These are phyloP conservation scores for Neotoma lepida DNA, from an alignment of 2,113 vertebrate genomes.

Conservation along the genomic window DNA sequence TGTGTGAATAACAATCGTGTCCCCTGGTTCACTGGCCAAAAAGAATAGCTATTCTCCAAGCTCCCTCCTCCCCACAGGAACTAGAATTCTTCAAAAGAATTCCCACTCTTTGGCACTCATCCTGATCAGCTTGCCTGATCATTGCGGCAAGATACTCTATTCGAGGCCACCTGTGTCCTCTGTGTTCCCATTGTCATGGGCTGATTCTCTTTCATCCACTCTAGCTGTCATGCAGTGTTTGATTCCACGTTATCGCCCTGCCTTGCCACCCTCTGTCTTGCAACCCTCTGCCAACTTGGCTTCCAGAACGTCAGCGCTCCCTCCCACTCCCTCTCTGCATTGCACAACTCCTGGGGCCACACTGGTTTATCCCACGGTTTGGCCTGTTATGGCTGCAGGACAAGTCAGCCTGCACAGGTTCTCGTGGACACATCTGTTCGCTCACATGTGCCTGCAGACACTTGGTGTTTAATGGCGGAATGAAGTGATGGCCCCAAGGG, in stretches of 20 bases:
- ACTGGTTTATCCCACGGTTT: not conserved
- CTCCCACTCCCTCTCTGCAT: not conserved
- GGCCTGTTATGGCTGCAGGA: not conserved
- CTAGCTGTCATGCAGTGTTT: not conserved
- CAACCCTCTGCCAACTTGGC: not conserved
- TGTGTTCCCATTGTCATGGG: not conserved
- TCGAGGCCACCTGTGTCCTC: accelerated
- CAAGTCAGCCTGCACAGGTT: not conserved
- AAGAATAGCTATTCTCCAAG: not conserved
- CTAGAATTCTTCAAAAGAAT: not conserved
- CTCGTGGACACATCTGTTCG: not conserved
- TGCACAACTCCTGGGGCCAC: not conserved
- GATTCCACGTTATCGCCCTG: no score
- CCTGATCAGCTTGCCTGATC: not conserved
- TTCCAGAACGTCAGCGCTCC: not conserved
- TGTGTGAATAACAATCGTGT: accelerated
- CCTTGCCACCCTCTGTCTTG: not conserved
- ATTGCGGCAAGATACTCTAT: not conserved
- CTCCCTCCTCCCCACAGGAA: not conserved
- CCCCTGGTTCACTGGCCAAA: not conserved
- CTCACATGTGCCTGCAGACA: not conserved
- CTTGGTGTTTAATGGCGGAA: not conserved
- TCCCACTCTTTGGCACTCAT: not conserved
- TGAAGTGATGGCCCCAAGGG: not conserved
- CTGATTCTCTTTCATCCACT: not conserved